Evolutionary conservation across 2,797 vertebrate genomes (phyloP).

Genomic region (Botia almorhae): DNA sequence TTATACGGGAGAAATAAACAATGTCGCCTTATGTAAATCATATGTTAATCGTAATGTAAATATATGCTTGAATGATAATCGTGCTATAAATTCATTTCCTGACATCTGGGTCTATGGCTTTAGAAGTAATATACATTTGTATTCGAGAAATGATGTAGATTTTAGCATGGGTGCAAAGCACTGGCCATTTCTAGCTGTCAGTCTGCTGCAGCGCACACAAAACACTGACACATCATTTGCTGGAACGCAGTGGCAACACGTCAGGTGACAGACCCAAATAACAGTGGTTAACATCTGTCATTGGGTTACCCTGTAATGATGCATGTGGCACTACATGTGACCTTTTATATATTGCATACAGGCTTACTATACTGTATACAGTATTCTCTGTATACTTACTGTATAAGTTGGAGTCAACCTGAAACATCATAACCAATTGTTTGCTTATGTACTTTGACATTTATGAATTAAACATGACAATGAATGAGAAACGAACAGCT

Average conservation of each 20-base stretch:
- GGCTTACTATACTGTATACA: too few species aligned
- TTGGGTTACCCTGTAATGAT: too few species aligned
- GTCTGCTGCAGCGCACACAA: background rate
- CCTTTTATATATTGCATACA: too few species aligned
- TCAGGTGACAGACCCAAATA: too few species aligned
- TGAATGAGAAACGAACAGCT: background rate
- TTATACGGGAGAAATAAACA: conserved; percentile 39
- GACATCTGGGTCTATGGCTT: conserved; percentile 13
- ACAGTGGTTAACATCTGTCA: too few species aligned
- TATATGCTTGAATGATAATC: background rate
- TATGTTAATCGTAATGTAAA: conserved; percentile 32
- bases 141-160: background rate
- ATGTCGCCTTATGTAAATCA: too few species aligned
- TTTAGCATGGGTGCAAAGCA: background rate
- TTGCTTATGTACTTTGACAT: background rate
- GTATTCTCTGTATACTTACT: too few species aligned
- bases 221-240: background rate
- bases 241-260: background rate
- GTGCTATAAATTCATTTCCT: background rate
- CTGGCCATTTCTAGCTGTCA: background rate
- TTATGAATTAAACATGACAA: background rate
- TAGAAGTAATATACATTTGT: background rate
- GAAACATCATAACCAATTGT: too few species aligned
- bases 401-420: too few species aligned
- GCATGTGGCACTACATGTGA: too few species aligned